Evolutionary conservation across 2,888 invertebrate genomes (phyloP).

Genomic region (Drosophila villosipedis): DNA sequence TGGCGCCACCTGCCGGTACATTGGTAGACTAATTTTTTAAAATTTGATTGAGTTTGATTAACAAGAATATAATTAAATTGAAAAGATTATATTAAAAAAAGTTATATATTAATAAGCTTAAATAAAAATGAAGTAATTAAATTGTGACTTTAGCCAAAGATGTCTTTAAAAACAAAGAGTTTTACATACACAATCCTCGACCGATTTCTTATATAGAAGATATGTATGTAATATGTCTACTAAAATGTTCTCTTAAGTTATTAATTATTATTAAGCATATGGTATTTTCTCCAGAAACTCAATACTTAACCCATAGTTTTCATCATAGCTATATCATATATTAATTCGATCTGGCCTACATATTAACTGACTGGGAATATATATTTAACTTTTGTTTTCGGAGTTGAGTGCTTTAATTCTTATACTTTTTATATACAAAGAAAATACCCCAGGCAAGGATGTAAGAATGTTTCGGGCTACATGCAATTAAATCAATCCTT

Average conservation of each 20-base stretch:
- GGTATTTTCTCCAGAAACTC: background rate
- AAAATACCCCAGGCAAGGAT: background rate
- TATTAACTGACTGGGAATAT: background rate
- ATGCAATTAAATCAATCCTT: conserved; percentile 44
- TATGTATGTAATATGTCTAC: too few species aligned
- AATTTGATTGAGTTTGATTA: background rate
- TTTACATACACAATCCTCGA: background rate
- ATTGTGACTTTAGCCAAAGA: background rate
- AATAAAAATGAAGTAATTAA: background rate
- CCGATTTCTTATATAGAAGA: background rate
- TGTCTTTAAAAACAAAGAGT: background rate
- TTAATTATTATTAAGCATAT: background rate
- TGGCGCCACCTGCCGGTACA: conserved; percentile 51
- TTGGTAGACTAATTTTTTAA: conserved; percentile 36
- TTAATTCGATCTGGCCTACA: background rate
- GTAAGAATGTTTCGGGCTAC: background rate
- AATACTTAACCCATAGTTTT: background rate
- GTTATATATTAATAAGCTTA: background rate
- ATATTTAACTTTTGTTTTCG: background rate
- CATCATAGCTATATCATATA: background rate
- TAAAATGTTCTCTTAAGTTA: background rate
- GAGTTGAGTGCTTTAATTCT: background rate
- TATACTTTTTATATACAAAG: background rate
- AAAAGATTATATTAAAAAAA: background rate
- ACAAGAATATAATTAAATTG: background rate